A percentile compares a stretch with the other conserved stretches of the same genome.
These are phyloP conservation scores for Pterocles gutturalis DNA, from an alignment of 2,113 vertebrate species.

Conservation along the genomic window DNA sequence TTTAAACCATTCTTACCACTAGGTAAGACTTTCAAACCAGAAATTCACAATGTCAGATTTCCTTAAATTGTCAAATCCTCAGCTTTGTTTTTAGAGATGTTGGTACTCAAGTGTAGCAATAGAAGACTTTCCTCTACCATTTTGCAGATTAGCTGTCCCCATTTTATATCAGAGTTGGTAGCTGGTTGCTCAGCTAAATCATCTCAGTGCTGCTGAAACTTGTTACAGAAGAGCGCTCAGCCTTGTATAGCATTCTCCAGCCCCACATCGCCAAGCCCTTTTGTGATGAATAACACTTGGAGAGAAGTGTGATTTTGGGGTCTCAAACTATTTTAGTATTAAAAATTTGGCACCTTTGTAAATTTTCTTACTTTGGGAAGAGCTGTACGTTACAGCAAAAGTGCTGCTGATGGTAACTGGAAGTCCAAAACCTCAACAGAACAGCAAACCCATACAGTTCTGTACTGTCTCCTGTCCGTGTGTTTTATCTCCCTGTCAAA, in stretches of 20 bases:
- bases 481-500: neutral
- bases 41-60: neutral
- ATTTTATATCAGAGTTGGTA: neutral
- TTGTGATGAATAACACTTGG: neutral
- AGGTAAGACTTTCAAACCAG: neutral
- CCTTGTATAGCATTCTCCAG: neutral
- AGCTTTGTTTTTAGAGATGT: neutral
- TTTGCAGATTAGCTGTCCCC: neutral
- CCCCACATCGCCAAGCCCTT: neutral
- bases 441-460: neutral
- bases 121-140: neutral
- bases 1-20: neutral
- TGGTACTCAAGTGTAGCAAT: neutral
- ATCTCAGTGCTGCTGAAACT: neutral
- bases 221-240: neutral
- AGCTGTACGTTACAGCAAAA: neutral
- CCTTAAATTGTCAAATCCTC: neutral
- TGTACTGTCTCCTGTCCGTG: neutral
- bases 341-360: neutral
- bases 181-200: neutral
- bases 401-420: neutral
- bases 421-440: neutral
- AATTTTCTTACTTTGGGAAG: neutral
- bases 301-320: neutral
- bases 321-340: neutral